These are phyloP conservation scores for Lagria hirta DNA, from an alignment of 2,888 invertebrate genomes.

Conservation along the genomic window DNA sequence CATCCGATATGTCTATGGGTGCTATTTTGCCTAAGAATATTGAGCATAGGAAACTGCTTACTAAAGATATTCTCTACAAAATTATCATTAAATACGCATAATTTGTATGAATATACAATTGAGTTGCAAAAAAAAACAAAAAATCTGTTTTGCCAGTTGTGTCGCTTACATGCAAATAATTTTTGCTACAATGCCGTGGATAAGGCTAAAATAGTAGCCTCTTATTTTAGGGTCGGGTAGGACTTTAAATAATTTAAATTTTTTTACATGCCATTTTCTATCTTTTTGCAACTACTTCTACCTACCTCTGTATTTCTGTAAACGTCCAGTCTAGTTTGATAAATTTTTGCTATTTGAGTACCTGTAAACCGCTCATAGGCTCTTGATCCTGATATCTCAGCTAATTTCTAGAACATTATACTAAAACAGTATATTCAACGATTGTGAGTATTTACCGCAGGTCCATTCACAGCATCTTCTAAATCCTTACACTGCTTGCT, in stretches of 20 bases:
- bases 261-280: too few relatives aligned
- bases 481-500: slow-evolving; percentile 72
- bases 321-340: slow-evolving; percentile 66
- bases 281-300: too few relatives aligned
- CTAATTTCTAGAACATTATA: slow-evolving; percentile 62
- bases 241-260: too few relatives aligned
- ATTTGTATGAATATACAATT: too few relatives aligned
- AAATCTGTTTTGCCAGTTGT: neutral
- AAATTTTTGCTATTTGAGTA: slow-evolving; percentile 89
- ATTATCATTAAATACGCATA: too few relatives aligned
- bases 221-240: too few relatives aligned
- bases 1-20: slow-evolving; percentile 89
- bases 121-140: slow-evolving; percentile 33
- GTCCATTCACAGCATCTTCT: slow-evolving; percentile 77
- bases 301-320: slow-evolving; percentile 78
- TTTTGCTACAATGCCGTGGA: too few relatives aligned
- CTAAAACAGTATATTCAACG: slow-evolving; percentile 3
- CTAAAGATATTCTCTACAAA: slow-evolving; percentile 83
- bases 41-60: slow-evolving; percentile 91
- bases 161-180: neutral
- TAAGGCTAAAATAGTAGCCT: too few relatives aligned
- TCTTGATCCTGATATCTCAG: slow-evolving; percentile 80
- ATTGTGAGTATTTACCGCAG: slow-evolving; percentile 56
- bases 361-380: slow-evolving; percentile 93
- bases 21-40: slow-evolving; percentile 85